A percentile compares a stretch with the other conserved stretches of the same genome.
Evolutionary conservation across 2,888 invertebrate genomes (phyloP).

Genomic region (Amblyteles armatorius): DNA sequence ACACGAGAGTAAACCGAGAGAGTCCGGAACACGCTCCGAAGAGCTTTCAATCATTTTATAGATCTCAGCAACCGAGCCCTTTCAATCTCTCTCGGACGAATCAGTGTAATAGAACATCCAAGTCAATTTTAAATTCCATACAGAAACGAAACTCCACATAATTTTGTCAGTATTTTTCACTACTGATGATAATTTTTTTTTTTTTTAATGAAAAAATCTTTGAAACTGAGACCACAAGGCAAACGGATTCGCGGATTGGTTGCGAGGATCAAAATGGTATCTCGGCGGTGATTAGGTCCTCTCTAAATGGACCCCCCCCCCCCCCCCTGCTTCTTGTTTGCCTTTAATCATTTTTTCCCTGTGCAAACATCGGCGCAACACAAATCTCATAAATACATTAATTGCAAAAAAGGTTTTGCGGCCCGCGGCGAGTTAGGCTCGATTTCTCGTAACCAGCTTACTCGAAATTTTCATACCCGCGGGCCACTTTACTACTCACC

Average conservation of each 20-base stretch:
- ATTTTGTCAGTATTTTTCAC: background rate
- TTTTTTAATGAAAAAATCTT: background rate
- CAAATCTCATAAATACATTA: conserved; percentile 84
- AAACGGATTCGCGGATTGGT: conserved; percentile 1
- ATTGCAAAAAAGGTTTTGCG: conserved; percentile 78
- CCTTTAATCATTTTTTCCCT: conserved; percentile 82
- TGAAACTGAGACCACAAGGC: background rate
- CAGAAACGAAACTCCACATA: background rate
- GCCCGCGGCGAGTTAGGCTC: conserved; percentile 61
- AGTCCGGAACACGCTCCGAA: background rate
- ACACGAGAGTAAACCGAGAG: background rate
- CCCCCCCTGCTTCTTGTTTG: conserved; percentile 73
- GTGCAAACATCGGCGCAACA: conserved; percentile 70
- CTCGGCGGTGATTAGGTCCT: conserved; percentile 30
- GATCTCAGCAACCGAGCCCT: background rate
- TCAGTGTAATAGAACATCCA: background rate
- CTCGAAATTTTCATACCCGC: background rate
- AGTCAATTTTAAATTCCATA: background rate
- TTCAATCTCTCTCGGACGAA: background rate
- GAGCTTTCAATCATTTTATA: background rate
- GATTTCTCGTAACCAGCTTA: conserved; percentile 24
- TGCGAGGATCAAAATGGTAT: conserved; percentile 22
- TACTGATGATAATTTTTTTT: background rate
- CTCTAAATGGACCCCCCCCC: conserved; percentile 19
- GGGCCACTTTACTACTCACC: background rate